Percentiles rank a stretch among this genome's conserved stretches.
Evolutionary conservation across 2,113 vertebrate genomes (phyloP).

Genomic region (Dicrurus megarhynchus): DNA sequence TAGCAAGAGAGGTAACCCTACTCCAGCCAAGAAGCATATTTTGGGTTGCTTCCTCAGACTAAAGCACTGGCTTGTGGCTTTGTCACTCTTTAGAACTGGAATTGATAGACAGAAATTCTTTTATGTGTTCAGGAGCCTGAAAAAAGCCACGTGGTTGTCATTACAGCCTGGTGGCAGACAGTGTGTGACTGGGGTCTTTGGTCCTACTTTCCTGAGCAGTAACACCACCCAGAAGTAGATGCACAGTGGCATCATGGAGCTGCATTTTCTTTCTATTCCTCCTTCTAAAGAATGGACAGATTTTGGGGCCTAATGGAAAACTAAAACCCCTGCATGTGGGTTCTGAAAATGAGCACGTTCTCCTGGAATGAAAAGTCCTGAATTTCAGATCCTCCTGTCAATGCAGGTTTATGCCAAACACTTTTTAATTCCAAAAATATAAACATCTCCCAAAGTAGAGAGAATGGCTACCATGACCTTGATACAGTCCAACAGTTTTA

Average conservation of each 20-base stretch:
- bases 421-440: background rate
- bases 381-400: background rate
- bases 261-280: background rate
- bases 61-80: background rate
- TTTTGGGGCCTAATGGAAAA: background rate
- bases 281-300: background rate
- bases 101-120: background rate
- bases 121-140: background rate
- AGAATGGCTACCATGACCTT: background rate
- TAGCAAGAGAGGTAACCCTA: background rate
- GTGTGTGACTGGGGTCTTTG: fast-evolving
- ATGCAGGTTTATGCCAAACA: background rate
- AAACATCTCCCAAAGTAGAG: background rate
- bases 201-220: background rate
- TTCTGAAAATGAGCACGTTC: background rate
- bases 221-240: background rate
- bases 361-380: background rate
- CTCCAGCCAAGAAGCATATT: background rate
- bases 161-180: background rate
- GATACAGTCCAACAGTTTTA: background rate
- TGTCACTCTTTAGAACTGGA: background rate
- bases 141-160: background rate
- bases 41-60: background rate
- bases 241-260: background rate
- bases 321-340: background rate